phyloP scores from a whole-genome alignment of 2,888 invertebrate genomes.

The Parochlus steinenii region DNA sequence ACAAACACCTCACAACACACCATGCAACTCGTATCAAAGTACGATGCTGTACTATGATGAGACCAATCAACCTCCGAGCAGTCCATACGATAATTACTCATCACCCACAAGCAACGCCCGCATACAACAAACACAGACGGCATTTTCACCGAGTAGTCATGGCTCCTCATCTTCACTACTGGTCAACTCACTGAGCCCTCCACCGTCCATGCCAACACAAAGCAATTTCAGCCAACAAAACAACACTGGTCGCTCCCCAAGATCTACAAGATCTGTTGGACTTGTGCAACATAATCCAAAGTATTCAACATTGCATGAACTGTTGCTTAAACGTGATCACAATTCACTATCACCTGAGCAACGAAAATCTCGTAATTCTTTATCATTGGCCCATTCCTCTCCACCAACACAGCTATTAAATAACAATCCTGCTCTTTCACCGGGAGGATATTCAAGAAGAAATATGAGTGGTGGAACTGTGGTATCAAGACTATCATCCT shows the following conservation, averaged over 20 bases:
- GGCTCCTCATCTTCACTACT: conserved; percentile 39
- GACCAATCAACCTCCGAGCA: conserved; percentile 23
- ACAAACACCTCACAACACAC: conserved; percentile 16
- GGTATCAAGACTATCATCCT: conserved; percentile 62
- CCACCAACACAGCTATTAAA: conserved; percentile 33
- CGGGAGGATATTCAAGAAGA: conserved; percentile 23
- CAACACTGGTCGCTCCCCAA: conserved; percentile 19
- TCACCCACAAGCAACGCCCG: conserved; percentile 26
- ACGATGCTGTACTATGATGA: conserved; percentile 15
- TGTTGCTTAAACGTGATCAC: conserved; percentile 48
- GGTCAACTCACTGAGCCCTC: conserved; percentile 25
- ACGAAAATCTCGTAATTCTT: conserved; percentile 37
- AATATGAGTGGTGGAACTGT: conserved; percentile 19
- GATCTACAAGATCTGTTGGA: conserved; percentile 18
- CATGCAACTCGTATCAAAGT: conserved; percentile 14
- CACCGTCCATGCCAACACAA: conserved; percentile 24
- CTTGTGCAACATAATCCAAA: conserved; percentile 15
- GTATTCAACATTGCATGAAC: conserved; percentile 41
- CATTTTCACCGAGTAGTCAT: conserved; percentile 51
- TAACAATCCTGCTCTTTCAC: conserved; percentile 25
- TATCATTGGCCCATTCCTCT: conserved; percentile 46
- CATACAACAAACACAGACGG: conserved; percentile 24
- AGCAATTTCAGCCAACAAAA: conserved; percentile 36
- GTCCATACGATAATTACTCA: conserved; percentile 29
- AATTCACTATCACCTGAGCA: conserved; percentile 33